Conservation (phyloP, 2,888 invertebrate genomes). For the Hydraecia micacea region DNA sequence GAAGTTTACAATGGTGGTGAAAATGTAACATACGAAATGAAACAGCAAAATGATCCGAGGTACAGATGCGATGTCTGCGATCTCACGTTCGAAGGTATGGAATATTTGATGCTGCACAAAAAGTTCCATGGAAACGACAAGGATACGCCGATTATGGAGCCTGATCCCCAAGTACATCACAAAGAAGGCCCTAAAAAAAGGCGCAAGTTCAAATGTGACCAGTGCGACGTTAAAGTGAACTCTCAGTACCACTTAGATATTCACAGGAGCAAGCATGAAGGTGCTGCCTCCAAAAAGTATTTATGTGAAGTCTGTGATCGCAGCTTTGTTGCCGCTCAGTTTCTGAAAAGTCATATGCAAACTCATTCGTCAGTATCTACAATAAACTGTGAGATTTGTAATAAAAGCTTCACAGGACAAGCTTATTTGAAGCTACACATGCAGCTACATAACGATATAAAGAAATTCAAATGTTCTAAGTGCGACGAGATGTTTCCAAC, state of each 20-base stretch:
- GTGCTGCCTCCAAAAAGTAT: constrained; percentile 83
- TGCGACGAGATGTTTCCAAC: constrained; percentile 88
- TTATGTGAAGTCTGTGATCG: constrained; percentile 87
- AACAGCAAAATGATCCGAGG: constrained; percentile 78
- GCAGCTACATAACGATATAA: constrained; percentile 88
- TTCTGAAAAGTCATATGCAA: constrained; percentile 88
- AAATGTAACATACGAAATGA: constrained; percentile 81
- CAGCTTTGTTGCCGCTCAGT: constrained; percentile 87
- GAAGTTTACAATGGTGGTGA: constrained; percentile 84
- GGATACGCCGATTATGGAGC: constrained; percentile 80
- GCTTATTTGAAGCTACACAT: constrained; percentile 87
- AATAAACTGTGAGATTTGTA: constrained; percentile 87
- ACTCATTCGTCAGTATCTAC: constrained; percentile 85
- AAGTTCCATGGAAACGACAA: constrained; percentile 88
- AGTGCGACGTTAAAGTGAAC: constrained; percentile 88
- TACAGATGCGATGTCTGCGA: constrained; percentile 87
- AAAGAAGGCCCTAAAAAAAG: constrained; percentile 85
- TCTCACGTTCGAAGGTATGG: constrained; percentile 86
- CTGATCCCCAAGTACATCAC: constrained; percentile 71
- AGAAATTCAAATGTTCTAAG: constrained; percentile 87
- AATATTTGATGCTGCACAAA: constrained; percentile 86
- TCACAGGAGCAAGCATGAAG: constrained; percentile 87
- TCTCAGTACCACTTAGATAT: constrained; percentile 88
- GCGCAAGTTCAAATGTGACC: constrained; percentile 86
- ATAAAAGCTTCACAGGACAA: constrained; percentile 86